phyloP scores from a whole-genome alignment of 2,888 invertebrate species.

The Erebia palarica region DNA sequence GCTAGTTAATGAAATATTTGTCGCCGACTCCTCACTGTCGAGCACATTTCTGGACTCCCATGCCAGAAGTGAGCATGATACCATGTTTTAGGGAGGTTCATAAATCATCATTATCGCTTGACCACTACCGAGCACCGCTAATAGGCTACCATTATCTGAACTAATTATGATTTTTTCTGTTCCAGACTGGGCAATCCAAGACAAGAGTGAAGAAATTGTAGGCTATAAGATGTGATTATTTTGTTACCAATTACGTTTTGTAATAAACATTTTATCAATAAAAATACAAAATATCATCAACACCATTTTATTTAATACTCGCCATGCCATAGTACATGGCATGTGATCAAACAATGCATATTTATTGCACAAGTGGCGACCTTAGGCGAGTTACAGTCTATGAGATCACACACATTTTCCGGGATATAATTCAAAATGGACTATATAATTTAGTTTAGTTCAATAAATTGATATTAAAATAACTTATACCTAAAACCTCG shows the following conservation, averaged over 20 bases:
- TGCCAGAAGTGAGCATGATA: too few relatives aligned
- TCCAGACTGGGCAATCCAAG: conserved; percentile 74
- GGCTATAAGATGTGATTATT: not conserved
- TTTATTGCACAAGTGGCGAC: conserved; percentile 66
- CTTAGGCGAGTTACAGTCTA: conserved; percentile 49
- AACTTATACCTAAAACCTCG: conserved; percentile 63
- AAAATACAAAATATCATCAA: conserved; percentile 59
- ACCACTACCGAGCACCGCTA: too few relatives aligned
- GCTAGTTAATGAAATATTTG: too few relatives aligned
- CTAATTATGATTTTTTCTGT: conserved; percentile 44
- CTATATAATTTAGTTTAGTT: conserved; percentile 32
- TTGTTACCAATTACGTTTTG: conserved; percentile 25
- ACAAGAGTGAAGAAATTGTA: conserved; percentile 39
- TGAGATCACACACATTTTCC: conserved; percentile 72
- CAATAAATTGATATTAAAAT: conserved; percentile 77
- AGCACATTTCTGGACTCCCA: too few relatives aligned
- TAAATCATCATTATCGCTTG: too few relatives aligned
- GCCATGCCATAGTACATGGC: conserved; percentile 61
- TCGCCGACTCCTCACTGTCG: too few relatives aligned
- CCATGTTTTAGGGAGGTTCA: too few relatives aligned
- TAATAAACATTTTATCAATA: conserved; percentile 45
- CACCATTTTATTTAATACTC: conserved; percentile 74
- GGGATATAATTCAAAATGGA: conserved; percentile 53
- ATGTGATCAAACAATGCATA: conserved; percentile 61
- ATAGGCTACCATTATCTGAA: not conserved